Evolutionary conservation across 2,797 vertebrate species (phyloP).

Genomic region (Galagoides demidoff): DNA sequence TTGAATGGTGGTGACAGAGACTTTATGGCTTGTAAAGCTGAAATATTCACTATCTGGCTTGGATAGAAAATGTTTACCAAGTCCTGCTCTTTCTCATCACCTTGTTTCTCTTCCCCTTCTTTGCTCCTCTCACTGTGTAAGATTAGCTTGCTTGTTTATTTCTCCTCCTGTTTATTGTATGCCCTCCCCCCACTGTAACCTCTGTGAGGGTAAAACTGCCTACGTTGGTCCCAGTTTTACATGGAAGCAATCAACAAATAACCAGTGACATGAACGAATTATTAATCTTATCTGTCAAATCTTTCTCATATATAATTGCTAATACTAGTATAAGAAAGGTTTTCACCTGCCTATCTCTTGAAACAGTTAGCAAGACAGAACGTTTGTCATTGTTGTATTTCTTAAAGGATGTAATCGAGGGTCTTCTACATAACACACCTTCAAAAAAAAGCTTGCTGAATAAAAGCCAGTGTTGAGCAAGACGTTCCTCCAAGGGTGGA

Average conservation of each 20-base stretch:
- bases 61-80: not conserved
- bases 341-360: not conserved
- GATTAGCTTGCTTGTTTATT: not conserved
- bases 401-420: not conserved
- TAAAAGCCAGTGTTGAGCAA: not conserved
- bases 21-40: not conserved
- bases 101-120: not conserved
- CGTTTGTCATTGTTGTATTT: not conserved
- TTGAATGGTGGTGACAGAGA: not conserved
- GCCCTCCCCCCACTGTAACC: not conserved
- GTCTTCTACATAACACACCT: not conserved
- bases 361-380: not conserved
- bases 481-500: not conserved
- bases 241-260: not conserved
- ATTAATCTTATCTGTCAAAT: constrained; percentile 30
- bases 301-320: constrained; percentile 4
- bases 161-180: not conserved
- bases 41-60: not conserved
- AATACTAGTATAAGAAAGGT: not conserved
- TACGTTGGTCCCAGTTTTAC: not conserved
- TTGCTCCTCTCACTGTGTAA: not conserved
- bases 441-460: not conserved
- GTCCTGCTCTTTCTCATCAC: no score
- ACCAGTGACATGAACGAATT: not conserved
- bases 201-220: not conserved